Evolutionary conservation across 1,140 invertebrate genomes (phyloP), one percentile per base, ranked within the genome.

Genomic region (Pollicipes pollicipes): DNA sequence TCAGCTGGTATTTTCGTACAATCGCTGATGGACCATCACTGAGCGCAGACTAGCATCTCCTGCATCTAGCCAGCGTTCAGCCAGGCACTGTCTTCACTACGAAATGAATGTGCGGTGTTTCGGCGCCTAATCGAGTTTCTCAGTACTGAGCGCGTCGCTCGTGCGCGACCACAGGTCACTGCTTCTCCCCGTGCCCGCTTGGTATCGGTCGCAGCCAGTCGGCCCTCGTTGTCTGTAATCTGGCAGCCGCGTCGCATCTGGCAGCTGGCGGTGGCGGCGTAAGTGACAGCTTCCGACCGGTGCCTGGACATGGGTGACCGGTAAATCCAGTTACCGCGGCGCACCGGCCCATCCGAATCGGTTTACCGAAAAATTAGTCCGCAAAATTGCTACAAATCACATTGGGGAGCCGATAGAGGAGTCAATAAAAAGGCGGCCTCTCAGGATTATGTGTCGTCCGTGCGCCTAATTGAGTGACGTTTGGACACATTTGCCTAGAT

Each of bases 401-500:
- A 21, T 58, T 58, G 45, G 45, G 45, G 45, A 58, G 45, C 45
- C 45, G 45, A 58, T 58, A 58, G 45, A 58, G 45, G 45, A 58
- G 10, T 58, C 45, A 58, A 58, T 58, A 58, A 58, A 58, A 58
- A 58, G 45, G 45, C 45, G 45, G 45, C 45, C 45, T 58, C 24
- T 58, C 45, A 58, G 45, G 45, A 58, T 58, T 58, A 58, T 58
- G 45, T 58, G 45, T 58, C 45, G 45, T 58, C 45, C 45, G 45
- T 58, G 45, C 45, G 45, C 45, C 45, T 58, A 58, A 58, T 58
- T 58, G 45, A 58, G 45, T 58, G 45, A 58, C 45, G 45, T 58
- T 58, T 58, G 45, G 45, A 58, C 45, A 58, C 45, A 58, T 58
- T 58, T 58, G 45, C 45, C 45, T 58, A 58, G 45, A 58, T 58